Base-by-base conservation (phyloP, 2,797 vertebrate genomes). In the Vultur gryphus region DNA sequence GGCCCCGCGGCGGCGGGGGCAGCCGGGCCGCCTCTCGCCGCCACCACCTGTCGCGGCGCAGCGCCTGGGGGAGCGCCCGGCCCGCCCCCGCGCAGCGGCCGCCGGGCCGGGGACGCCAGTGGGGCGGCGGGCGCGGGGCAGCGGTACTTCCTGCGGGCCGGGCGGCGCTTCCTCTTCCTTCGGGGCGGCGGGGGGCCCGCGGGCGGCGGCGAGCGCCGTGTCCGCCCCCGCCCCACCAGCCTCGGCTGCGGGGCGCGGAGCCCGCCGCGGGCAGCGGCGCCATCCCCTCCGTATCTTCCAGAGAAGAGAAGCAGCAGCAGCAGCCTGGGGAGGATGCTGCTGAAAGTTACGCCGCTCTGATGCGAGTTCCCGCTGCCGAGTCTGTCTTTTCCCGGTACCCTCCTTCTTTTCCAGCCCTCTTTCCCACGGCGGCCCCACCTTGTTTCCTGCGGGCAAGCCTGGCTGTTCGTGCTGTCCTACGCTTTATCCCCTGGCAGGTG, bases 81-180 rank as follows among this genome's bases (percentile, higher is more conserved):
- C 13, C 28, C n/a, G 10, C 8, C 58, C 23, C 67, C 31, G 25
- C 24, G 23, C 26, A 15, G 64, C 75, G 12, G 57, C 52, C 12
- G 44, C 31, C 41, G 48, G 12, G 43, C 58, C 64, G 58, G 33
- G 64, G 20, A 6, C 13, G 23, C 11, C 49, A 31, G 58, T 35
- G 64, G 49, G 76, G 66, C 48, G 33, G 67, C 84, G 48, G 48
- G 37, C 35, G 26, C 48, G 28, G 52, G 67, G 61, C 75, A 57
- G 43, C 44, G 13, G 58, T 13, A 72, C 77, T 94, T 96, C 87
- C 89, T 81, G 79, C 77, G 80, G 77, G 46, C 57, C 58, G 65
- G 70, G 33, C 17, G 24, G 26, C 37, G 85, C 70, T 89, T 93
- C 93, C 87, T 93, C 67, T 92, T 83, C 93, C 84, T 70, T 52